These are phyloP conservation scores for Halictus rubicundus DNA, from an alignment of 1,140 invertebrate genomes.

Conservation along the genomic window DNA sequence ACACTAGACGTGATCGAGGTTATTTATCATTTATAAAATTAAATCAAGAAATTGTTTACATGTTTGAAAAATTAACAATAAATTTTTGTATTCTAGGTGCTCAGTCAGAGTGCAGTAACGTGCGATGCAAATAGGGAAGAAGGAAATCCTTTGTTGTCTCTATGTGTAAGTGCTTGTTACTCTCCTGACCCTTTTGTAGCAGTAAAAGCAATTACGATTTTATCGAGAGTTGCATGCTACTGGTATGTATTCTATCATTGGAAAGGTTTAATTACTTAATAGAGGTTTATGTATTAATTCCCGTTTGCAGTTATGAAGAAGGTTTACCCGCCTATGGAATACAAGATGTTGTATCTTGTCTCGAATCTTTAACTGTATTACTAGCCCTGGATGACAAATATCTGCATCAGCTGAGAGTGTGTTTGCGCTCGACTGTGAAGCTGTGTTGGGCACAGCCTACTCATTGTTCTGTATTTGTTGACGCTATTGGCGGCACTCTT, in stretches of 20 bases:
- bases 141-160: conserved; percentile 71
- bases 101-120: conserved; percentile 77
- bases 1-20: conserved; percentile 79
- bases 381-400: conserved; percentile 81
- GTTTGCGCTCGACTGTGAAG: conserved; percentile 86
- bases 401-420: conserved; percentile 83
- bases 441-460: conserved; percentile 83
- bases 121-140: conserved; percentile 78
- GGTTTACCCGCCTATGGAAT: conserved; percentile 83
- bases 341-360: conserved; percentile 83
- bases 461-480: conserved; percentile 84
- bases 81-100: conserved; percentile 62
- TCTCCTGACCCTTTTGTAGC: conserved; percentile 84
- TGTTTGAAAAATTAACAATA: background rate
- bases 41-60: background rate
- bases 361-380: conserved; percentile 87
- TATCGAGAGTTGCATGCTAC: conserved; percentile 85
- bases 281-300: conserved; percentile 12
- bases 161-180: conserved; percentile 81
- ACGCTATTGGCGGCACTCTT: conserved; percentile 82
- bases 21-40: conserved; percentile 18
- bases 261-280: background rate
- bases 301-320: conserved; percentile 84
- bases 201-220: conserved; percentile 86
- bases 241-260: conserved; percentile 76